Evolutionary conservation across 2,113 vertebrate genomes (phyloP).

Genomic region (Monopterus albus): DNA sequence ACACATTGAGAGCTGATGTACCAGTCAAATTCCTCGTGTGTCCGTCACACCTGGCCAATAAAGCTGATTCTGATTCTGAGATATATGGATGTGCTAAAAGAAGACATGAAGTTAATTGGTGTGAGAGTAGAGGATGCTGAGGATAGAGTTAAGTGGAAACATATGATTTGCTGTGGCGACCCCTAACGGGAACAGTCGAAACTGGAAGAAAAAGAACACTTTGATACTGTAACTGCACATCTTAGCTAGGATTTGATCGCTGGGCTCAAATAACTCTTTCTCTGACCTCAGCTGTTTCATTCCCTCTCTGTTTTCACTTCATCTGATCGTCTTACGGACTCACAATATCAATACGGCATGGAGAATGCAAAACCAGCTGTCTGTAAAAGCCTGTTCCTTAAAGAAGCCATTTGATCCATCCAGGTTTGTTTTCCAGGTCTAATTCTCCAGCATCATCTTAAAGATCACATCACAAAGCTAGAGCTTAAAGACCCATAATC

Average conservation of each 20-base stretch:
- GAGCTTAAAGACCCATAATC: neutral
- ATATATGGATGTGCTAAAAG: too few relatives aligned
- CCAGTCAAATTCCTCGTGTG: too few relatives aligned
- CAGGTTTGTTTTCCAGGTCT: neutral
- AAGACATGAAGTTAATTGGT: too few relatives aligned
- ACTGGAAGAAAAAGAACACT: too few relatives aligned
- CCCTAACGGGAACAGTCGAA: too few relatives aligned
- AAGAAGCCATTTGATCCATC: neutral
- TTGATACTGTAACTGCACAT: constrained; percentile 57
- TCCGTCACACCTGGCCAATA: too few relatives aligned
- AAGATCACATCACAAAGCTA: neutral
- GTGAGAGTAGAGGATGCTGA: too few relatives aligned
- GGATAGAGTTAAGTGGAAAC: too few relatives aligned
- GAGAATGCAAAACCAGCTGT: constrained; percentile 15
- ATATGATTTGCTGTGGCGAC: too few relatives aligned
- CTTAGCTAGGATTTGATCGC: constrained; percentile 32
- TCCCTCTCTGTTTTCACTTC: constrained; percentile 58
- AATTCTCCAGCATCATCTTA: neutral
- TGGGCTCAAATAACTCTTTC: constrained; percentile 61
- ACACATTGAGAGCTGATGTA: too few relatives aligned
- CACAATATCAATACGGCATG: constrained; percentile 32
- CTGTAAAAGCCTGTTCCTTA: neutral
- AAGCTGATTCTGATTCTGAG: too few relatives aligned
- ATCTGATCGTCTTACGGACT: constrained; percentile 52
- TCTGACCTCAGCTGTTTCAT: constrained; percentile 59